Percentiles rank a stretch among this genome's conserved stretches.
Evolutionary conservation across 2,113 vertebrate genomes (phyloP).

Genomic region (Coptodon rendalli): DNA sequence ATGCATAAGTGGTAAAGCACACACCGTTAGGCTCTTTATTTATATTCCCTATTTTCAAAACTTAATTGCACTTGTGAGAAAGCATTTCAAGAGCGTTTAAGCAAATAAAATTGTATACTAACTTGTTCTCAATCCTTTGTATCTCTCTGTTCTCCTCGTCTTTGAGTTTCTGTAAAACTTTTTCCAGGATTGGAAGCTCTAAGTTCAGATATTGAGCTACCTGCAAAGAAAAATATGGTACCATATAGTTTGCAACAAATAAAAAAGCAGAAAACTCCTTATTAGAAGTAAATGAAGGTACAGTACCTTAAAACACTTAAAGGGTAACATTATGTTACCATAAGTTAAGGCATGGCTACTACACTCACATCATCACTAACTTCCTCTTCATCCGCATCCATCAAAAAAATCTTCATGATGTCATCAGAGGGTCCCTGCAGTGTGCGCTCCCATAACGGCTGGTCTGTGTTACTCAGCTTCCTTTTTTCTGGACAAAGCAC

Average conservation of each 20-base stretch:
- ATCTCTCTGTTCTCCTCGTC: constrained; percentile 82
- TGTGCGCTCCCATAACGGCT: constrained; percentile 85
- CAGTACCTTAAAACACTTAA: not conserved
- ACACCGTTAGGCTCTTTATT: not conserved
- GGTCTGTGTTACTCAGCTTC: constrained; percentile 75
- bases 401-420: constrained; percentile 86
- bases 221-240: constrained; percentile 44
- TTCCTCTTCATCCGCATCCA: constrained; percentile 86
- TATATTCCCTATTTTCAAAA: not conserved
- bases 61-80: not conserved
- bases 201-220: constrained; percentile 90
- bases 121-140: constrained; percentile 76
- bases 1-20: not conserved
- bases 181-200: constrained; percentile 81
- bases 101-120: constrained; percentile 1
- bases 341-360: not conserved
- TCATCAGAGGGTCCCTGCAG: constrained; percentile 86
- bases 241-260: not conserved
- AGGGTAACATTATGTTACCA: not conserved
- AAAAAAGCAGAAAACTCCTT: not conserved
- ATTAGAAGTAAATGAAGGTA: not conserved
- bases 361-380: constrained; percentile 84
- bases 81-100: not conserved
- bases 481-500: constrained; percentile 75
- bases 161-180: constrained; percentile 77